Conservation (phyloP, 2,113 vertebrate genomes). For the Tinamus guttatus region DNA sequence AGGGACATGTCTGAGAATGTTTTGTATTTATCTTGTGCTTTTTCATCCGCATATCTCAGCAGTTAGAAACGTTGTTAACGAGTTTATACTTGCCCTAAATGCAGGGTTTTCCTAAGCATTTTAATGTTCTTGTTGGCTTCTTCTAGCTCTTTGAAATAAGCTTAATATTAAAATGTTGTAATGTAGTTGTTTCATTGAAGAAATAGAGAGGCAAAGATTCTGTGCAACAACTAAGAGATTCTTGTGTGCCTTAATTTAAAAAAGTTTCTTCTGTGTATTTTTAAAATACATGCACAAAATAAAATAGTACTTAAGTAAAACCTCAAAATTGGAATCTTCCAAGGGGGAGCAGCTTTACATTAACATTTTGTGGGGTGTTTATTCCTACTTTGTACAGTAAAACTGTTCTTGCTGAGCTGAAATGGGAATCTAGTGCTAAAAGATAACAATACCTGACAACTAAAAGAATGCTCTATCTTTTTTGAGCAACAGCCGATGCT, state of each 20-base stretch:
- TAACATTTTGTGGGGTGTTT: not conserved
- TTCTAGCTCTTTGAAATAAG: not conserved
- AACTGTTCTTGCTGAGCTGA: not conserved
- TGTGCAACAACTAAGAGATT: not conserved
- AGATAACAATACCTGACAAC: not conserved
- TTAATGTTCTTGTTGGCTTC: not conserved
- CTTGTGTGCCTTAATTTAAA: not conserved
- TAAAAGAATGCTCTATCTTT: not conserved
- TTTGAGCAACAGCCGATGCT: not conserved
- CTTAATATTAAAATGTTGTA: not conserved
- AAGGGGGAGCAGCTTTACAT: not conserved
- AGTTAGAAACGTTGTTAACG: not conserved
- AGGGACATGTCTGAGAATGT: not conserved
- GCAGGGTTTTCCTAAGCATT: not conserved
- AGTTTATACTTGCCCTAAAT: conserved; percentile 9
- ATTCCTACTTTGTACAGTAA: not conserved
- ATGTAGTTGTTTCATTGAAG: not conserved
- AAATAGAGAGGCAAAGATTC: not conserved
- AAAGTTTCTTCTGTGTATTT: not conserved
- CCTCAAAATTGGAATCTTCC: not conserved
- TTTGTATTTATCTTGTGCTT: conserved; percentile 11
- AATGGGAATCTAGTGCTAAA: not conserved
- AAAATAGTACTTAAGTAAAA: not conserved
- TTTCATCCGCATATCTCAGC: conserved; percentile 24
- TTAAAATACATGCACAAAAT: not conserved